Base-by-base conservation (phyloP, 2,888 invertebrate genomes). In the Escarpia spicata region DNA sequence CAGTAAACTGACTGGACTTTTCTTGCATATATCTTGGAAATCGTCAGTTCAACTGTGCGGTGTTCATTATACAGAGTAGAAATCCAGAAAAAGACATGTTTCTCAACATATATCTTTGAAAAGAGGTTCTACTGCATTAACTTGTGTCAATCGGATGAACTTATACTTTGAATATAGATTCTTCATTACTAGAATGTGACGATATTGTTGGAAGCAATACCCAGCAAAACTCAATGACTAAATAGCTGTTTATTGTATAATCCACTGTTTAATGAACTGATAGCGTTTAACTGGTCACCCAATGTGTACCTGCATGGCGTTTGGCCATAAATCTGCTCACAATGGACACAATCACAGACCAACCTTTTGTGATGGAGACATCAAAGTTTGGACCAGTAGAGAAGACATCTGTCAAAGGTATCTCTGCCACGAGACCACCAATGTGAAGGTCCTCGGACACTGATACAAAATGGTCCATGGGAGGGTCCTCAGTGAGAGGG, bases 381-480 rank as follows among this genome's bases (percentile, higher is more conserved):
- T 90, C 92, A 92, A 93, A 94, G 15, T 93, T 91, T 37, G 95
- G 95, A 37, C 95, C 95, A 4, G 93, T 93, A 26, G 95, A 94
- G 92, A 95, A 95, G 12, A 94, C 94, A 92, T 95, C 95, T n/a
- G 94, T 93, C 43, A 95, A 93, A 19, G 91, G 91, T 2, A 95
- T 12, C 9, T 94, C 95, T 3, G 93, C 94, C 12, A 95, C 90
- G 43, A 95, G 95, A 31, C 95, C 95, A 92, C 95, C 94, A 0
- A 94, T 93, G 91, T 95, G 95, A 92, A 95, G 94, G 93, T 95
- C 95, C 92, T 95, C 95, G 4, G 93, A 92, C 10, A 95, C 93
- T 10, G 94, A 93, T 15, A 95, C 93, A 31, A 94, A 93, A 92
- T 95, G 95, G 93, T 95, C 95, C 92, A 31, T 94, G 93, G 93